Percentiles rank a stretch among this genome's conserved stretches.
phyloP scores from a whole-genome alignment of 2,797 vertebrate species.

The Pseudotriccus pelzelni region DNA sequence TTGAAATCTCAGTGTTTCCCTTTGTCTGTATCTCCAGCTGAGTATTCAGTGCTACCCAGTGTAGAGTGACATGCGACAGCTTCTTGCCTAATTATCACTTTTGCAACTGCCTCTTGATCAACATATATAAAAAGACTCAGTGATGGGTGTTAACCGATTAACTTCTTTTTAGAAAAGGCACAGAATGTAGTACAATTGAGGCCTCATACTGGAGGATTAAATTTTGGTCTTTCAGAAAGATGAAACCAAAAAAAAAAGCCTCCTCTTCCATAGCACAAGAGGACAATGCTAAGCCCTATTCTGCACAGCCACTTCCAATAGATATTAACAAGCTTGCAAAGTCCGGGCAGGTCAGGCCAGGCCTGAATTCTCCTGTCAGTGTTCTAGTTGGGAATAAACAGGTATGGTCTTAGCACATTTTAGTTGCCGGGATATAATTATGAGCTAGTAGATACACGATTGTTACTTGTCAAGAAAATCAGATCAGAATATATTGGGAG shows the following conservation, averaged over 20 bases:
- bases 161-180: neutral
- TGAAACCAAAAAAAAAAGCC: neutral
- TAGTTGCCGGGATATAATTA: neutral
- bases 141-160: neutral
- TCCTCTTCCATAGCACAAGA: neutral
- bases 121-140: neutral
- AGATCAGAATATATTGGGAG: neutral
- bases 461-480: neutral
- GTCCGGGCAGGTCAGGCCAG: neutral
- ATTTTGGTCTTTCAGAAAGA: neutral
- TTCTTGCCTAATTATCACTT: neutral
- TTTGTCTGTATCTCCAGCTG: neutral
- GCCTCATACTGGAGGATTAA: neutral
- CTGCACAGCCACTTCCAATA: neutral
- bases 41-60: neutral
- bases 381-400: neutral
- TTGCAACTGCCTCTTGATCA: neutral
- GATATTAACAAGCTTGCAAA: neutral
- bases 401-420: neutral
- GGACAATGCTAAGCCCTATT: neutral
- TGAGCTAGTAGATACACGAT: neutral
- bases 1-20: neutral
- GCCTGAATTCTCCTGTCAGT: neutral
- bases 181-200: neutral
- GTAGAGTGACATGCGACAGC: neutral